Percentiles rank a stretch among this genome's conserved stretches.
These are phyloP conservation scores for Ceratosolen fusciceps DNA, from an alignment of 1,140 invertebrate species.

Conservation along the genomic window DNA sequence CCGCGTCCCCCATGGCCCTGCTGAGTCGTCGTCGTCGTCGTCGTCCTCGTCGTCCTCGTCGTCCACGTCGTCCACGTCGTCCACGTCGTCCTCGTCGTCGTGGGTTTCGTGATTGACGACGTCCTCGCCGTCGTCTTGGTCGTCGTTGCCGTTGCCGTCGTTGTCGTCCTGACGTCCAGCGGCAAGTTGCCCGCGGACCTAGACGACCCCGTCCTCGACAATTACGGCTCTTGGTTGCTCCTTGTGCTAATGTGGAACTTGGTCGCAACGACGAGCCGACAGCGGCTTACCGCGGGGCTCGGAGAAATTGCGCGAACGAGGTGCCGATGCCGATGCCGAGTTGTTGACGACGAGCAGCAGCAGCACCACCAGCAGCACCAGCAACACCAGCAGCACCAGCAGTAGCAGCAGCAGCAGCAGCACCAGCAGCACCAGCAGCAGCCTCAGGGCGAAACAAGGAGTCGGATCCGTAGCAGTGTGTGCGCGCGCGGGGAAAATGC, in stretches of 20 bases:
- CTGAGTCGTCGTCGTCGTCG: no score
- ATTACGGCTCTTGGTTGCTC: not conserved
- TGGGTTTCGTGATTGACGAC: no score
- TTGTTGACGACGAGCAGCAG: not conserved
- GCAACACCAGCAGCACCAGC: no score
- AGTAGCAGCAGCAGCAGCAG: no score
- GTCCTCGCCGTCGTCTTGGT: no score
- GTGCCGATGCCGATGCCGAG: not conserved
- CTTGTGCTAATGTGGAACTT: not conserved
- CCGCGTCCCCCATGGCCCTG: conserved; percentile 64
- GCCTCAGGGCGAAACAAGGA: not conserved
- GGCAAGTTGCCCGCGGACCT: conserved; percentile 11
- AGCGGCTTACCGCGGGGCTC: not conserved
- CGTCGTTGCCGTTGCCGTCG: no score
- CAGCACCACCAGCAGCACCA: no score
- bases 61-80: no score
- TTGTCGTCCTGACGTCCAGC: conserved; percentile 15
- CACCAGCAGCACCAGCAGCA: not conserved
- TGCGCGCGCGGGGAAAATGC: conserved; percentile 9
- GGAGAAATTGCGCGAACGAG: not conserved
- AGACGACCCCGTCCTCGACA: conserved; percentile 20
- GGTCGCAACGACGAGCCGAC: not conserved
- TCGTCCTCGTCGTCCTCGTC: no score
- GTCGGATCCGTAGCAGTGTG: not conserved
- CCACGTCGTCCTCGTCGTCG: no score